Evolutionary conservation across 1,140 invertebrate genomes (phyloP), one percentile per base, ranked within the genome.

Genomic region (Diprion similis): DNA sequence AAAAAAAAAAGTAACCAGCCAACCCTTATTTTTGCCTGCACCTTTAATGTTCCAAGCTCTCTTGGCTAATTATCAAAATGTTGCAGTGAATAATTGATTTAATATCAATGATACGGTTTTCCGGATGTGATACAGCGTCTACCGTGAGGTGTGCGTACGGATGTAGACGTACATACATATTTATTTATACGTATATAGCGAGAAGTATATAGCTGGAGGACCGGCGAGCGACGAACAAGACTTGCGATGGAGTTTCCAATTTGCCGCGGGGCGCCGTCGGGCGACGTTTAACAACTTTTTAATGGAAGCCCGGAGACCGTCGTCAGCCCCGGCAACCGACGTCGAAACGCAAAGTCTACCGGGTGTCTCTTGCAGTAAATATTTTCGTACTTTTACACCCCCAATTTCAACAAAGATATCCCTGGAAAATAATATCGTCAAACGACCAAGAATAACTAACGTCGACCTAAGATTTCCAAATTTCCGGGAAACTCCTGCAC

Each of bases 221-320:
- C 51, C 51, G 51, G 51, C 51, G 51, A 59, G n/a, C 51, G n/a
- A 4, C 51, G 51, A 86, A 84, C 80, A 82, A 86, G 82, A 86
- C 85, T 86, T 85, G 83, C 84, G 86, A 87, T 86, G 85, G 84
- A 84, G 84, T 86, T 59, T 86, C 78, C 85, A 87, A 87, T 87
- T 87, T 87, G 85, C 86, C 85, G 84, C 84, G 81, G 85, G 85
- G 84, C 79, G 83, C 83, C 84, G 86, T 86, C 86, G 86, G 86
- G 86, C 84, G 86, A 83, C 85, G 86, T 87, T 87, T 87, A 87
- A 87, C 86, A 86, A 87, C 86, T 87, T 87, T 87, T 87, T 87
- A 87, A 87, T 86, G 84, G 84, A 86, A 82, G 83, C 82, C 83
- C 81, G 81, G 84, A 82, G 81, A 80, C 83, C 81, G 84, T 84